Base-by-base conservation (phyloP, 2,113 vertebrate genomes). In the Numida meleagris region DNA sequence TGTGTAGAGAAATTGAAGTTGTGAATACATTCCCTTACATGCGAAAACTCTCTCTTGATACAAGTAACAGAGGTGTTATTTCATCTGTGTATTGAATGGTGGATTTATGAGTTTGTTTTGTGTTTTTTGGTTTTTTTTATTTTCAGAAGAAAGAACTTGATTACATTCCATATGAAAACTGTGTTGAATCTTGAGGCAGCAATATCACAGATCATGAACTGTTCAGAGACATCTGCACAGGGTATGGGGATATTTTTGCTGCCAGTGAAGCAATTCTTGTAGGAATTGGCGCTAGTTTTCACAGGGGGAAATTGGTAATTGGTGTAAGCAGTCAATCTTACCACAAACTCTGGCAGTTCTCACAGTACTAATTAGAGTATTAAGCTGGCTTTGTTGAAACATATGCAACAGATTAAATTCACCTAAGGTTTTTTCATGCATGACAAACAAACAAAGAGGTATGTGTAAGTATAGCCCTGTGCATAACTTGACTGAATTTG, bases 91-190 rank as follows among this genome's bases (percentile, higher is more conserved):
- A 19, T 63, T 15, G 31, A 67, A 10, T 36, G 48, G 10, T 58
- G 31, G 31, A 19, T 57, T 55, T 38, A 23, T 24, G 4, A 4
- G 1, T 0, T 9, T 62, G 66, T 34, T 46, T 3, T 45, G 27
- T 9, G 4, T 55, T 16, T 25, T 33, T 43, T 43, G 43, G 42
- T 53, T 53, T 29, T 16, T 4, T 46, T 29, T 53, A 9, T 53
- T 29, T 61, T 33, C 34, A 40, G 14, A 82, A 71, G 21, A 94
- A 74, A 53, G 24, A 5, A 0, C 12, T 58, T 68, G 5, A 21
- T 65, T 80, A 29, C 3, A 17, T 71, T 82, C 89, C 29, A 6
- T 53, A 45, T 45, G 17, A 48, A 58, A 87, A 75, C 23, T 51
- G 12, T 3, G 0, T 53, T 59, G 65, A 74, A 74, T 33, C 86